Evolutionary conservation across 2,888 invertebrate species (phyloP).

Genomic region (Poecilobothrus nobilitatus): DNA sequence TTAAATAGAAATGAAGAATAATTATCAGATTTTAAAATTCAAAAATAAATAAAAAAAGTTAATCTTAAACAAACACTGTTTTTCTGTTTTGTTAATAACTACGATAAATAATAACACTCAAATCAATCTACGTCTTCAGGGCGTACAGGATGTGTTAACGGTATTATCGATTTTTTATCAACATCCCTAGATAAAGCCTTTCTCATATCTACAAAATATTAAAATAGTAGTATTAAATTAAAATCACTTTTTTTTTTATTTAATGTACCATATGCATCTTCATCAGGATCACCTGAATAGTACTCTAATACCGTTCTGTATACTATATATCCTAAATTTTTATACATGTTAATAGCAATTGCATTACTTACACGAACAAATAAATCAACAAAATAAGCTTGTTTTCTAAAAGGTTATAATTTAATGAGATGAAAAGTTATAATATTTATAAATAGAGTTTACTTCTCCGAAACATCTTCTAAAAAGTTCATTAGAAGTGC

Average conservation of each 20-base stretch:
- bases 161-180: constrained; percentile 85
- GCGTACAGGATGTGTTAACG: constrained; percentile 85
- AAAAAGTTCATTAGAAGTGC: constrained; percentile 87
- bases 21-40: background rate
- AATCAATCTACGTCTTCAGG: constrained; percentile 84
- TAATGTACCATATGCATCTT: constrained; percentile 89
- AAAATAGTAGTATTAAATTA: constrained; percentile 8
- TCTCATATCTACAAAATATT: constrained; percentile 77
- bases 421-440: too few species aligned
- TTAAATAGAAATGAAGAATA: too few species aligned
- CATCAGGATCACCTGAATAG: constrained; percentile 95
- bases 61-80: background rate
- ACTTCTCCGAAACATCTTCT: constrained; percentile 95
- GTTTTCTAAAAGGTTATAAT: constrained; percentile 64
- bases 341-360: constrained; percentile 97
- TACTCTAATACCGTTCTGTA: constrained; percentile 95
- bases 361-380: constrained; percentile 97
- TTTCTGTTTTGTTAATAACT: background rate
- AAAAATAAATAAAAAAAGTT: background rate
- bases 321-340: constrained; percentile 89
- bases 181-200: constrained; percentile 92
- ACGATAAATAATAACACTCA: constrained; percentile 10
- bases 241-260: constrained; percentile 7
- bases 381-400: constrained; percentile 93
- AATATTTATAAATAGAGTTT: constrained; percentile 32